phyloP scores from a whole-genome alignment of 1,140 invertebrate species.

The Dufourea novaeangliae region DNA sequence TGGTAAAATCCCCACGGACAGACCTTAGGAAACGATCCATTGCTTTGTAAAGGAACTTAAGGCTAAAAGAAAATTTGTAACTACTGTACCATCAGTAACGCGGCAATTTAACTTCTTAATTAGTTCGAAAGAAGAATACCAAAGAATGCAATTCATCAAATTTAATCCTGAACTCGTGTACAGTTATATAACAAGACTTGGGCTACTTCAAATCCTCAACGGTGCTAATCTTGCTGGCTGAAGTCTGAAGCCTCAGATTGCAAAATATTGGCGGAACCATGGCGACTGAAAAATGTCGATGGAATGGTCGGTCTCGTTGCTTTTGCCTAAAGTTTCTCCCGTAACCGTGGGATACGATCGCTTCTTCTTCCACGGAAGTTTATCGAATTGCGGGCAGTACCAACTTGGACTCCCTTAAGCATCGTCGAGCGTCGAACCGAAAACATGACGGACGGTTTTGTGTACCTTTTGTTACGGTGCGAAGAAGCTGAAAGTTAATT shows the following conservation, averaged over 20 bases:
- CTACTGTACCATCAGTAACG: no score
- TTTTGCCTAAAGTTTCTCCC: conserved; percentile 7
- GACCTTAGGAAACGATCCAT: background rate
- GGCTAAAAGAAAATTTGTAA: no score
- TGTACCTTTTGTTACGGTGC: background rate
- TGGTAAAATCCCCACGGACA: background rate
- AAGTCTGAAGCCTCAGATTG: background rate
- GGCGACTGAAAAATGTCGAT: background rate
- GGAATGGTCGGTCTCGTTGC: background rate
- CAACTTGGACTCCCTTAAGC: conserved; percentile 36
- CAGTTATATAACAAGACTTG: background rate
- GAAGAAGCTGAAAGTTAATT: conserved; percentile 28
- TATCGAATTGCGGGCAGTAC: conserved; percentile 13
- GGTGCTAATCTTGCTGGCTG: background rate
- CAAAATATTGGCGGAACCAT: background rate
- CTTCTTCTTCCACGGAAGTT: conserved; percentile 20
- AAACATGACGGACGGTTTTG: conserved; percentile 32
- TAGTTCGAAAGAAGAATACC: background rate
- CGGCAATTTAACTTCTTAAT: no score
- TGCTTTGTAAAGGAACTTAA: no score
- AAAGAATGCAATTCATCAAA: background rate
- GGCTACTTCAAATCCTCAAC: background rate
- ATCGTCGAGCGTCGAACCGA: conserved; percentile 38
- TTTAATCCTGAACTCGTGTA: background rate
- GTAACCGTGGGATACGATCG: background rate